Conservation (phyloP, 1,140 invertebrate species). For the Anadara kagoshimensis region DNA sequence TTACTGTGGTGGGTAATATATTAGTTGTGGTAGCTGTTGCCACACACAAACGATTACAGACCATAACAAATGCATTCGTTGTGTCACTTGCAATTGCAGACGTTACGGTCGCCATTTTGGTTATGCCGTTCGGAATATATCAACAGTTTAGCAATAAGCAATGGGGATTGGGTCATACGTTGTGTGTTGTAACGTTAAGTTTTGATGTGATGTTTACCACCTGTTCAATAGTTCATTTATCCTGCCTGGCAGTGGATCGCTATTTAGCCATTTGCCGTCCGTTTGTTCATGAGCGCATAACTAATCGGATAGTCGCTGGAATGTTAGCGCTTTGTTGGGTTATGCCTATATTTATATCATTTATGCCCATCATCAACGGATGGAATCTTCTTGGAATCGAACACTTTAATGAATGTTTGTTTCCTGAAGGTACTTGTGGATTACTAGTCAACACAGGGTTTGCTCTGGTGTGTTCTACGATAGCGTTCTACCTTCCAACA, state of each 20-base stretch:
- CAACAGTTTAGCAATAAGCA: constrained; percentile 79
- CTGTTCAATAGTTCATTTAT: constrained; percentile 97
- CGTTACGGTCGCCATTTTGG: constrained; percentile 86
- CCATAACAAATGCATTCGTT: constrained; percentile 95
- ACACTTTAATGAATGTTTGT: constrained; percentile 51
- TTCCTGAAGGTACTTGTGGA: constrained; percentile 47
- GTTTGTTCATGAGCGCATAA: constrained; percentile 97
- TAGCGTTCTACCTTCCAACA: constrained; percentile 96
- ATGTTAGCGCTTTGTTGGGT: constrained; percentile 97
- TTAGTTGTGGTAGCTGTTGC: constrained; percentile 94
- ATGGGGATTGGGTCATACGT: constrained; percentile 96
- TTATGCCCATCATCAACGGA: constrained; percentile 94
- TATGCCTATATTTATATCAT: constrained; percentile 94
- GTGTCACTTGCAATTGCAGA: constrained; percentile 96
- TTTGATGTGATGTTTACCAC: constrained; percentile 99
- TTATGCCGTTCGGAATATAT: constrained; percentile 82
- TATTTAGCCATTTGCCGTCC: constrained; percentile 99
- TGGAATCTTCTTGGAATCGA: constrained; percentile 80
- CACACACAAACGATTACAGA: constrained; percentile 78
- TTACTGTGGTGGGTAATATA: constrained; percentile 82
- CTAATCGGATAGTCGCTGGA: constrained; percentile 82
- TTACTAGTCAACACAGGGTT: constrained; percentile 67
- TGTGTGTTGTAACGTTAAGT: constrained; percentile 98
- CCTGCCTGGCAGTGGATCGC: constrained; percentile 96
- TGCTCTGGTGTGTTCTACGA: constrained; percentile 86